Evolutionary conservation across 37 sponge, comb jelly and placozoan species (phyloP).

Genomic region (Mnemiopsis leidyi): DNA sequence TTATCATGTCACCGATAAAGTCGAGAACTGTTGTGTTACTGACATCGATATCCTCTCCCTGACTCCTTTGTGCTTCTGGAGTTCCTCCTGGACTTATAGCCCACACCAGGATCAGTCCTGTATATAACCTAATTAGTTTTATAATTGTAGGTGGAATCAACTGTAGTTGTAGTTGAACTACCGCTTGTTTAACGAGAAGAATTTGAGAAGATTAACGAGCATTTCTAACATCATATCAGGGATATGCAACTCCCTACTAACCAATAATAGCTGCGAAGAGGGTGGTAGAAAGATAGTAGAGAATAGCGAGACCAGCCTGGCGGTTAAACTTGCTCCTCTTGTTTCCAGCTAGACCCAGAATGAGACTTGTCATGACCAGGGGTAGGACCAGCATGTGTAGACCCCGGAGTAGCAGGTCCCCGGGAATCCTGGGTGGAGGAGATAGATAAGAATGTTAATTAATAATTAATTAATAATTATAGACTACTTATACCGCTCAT

Average conservation of each 20-base stretch:
- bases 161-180: too few relatives aligned
- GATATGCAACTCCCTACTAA: background rate
- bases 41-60: background rate
- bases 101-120: constrained; percentile 79
- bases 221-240: background rate
- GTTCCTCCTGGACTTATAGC: constrained; percentile 76
- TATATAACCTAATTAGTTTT: too few relatives aligned
- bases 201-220: too few relatives aligned
- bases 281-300: constrained; percentile 87
- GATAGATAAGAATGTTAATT: too few relatives aligned
- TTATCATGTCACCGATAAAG: background rate
- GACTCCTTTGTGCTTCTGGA: background rate
- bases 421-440: constrained; percentile 83
- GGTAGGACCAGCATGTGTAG: constrained; percentile 91
- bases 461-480: too few relatives aligned
- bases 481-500: too few relatives aligned
- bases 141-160: too few relatives aligned
- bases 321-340: constrained; percentile 73
- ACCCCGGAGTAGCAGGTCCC: constrained; percentile 86
- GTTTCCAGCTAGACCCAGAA: constrained; percentile 80
- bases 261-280: constrained; percentile 72
- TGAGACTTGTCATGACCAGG: constrained; percentile 83
- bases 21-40: background rate
- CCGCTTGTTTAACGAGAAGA: too few relatives aligned
- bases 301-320: constrained; percentile 69